Evolutionary conservation across 2,888 invertebrate species (phyloP), one percentile per base, ranked within the genome.

Genomic region (Tridacna crocea): DNA sequence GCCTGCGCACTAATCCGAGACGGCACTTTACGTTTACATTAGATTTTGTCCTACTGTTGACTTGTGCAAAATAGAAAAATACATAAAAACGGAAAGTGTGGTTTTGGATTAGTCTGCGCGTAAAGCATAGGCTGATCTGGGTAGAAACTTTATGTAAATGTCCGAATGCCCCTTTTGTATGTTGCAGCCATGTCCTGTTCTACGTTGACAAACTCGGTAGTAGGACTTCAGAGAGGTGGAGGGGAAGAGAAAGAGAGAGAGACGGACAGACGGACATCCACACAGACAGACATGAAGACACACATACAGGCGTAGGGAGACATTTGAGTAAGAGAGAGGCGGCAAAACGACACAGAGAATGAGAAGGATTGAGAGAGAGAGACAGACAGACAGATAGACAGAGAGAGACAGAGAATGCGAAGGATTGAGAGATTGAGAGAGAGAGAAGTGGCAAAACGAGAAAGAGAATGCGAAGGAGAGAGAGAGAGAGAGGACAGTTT

Each of bases 321-420:
- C 2, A 63, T 13, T 12, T 15, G 61, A 61, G 61, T 22, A n/a
- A 22, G 22, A 61, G 61, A 61, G 24, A 61, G 61, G 24, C 10
- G 24, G 11, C 10, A 24, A n/a, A 19, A n/a, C 10, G 24, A 61
- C 10, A 61, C 10, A 24, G 24, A 22, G 61, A 24, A n/a, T 15
- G 61, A 24, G 22, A 61, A n/a, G n/a, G 22, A 61, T 12, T 11
- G 15, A 26, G 15, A 63, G n/a, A 10, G 63, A 63, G 63, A 63
- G 63, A 63, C 22, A 63, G 63, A 63, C 3, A 24, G 24, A 63
- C n/a, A 63, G 13, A 63, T 3, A 63, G 63, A 63, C n/a, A n/a
- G 22, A 61, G 13, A 61, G 61, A 61, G 61, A 61, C 13, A 61
- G 61, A 61, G 10, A 61, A 11, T 15, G 24, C 11, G 61, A 61